These are phyloP conservation scores for Diabrotica balteata DNA, from an alignment of 2,888 invertebrate species.

Conservation along the genomic window DNA sequence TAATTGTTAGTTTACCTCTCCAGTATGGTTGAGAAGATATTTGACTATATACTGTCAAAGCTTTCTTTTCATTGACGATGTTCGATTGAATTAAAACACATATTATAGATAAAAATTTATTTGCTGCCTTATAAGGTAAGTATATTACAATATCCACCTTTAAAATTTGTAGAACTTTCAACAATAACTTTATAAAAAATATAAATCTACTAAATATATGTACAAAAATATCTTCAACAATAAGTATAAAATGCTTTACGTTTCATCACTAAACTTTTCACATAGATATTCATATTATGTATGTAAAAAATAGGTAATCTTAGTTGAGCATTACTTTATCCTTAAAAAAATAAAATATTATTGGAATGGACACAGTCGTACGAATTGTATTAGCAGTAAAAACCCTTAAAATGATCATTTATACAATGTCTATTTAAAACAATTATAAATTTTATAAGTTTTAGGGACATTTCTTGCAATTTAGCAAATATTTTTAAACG, in stretches of 20 bases:
- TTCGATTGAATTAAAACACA: background rate
- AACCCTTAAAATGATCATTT: too few species aligned
- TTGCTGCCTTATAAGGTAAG: slow-evolving; percentile 33
- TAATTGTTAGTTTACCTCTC: too few species aligned
- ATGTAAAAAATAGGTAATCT: slow-evolving; percentile 16
- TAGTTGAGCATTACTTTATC: slow-evolving; percentile 20
- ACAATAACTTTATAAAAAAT: slow-evolving; percentile 38
- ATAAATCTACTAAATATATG: slow-evolving; percentile 37
- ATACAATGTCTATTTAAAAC: too few species aligned
- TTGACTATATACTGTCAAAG: too few species aligned
- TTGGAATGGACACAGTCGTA: background rate
- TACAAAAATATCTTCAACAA: slow-evolving; percentile 38
- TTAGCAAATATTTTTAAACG: too few species aligned
- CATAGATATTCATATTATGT: slow-evolving; percentile 5
- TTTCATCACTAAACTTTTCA: slow-evolving; percentile 5
- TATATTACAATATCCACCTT: slow-evolving; percentile 36
- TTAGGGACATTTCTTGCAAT: too few species aligned
- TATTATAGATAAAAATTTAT: slow-evolving; percentile 18
- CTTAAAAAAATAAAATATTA: slow-evolving; percentile 1
- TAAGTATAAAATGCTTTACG: slow-evolving; percentile 22
- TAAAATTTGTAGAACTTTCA: slow-evolving; percentile 40
- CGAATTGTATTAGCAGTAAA: too few species aligned
- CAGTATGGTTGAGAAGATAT: too few species aligned
- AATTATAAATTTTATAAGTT: too few species aligned
- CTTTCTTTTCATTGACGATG: too few species aligned